These are phyloP conservation scores for Bibio marci DNA, from an alignment of 2,888 invertebrate genomes.

Conservation along the genomic window DNA sequence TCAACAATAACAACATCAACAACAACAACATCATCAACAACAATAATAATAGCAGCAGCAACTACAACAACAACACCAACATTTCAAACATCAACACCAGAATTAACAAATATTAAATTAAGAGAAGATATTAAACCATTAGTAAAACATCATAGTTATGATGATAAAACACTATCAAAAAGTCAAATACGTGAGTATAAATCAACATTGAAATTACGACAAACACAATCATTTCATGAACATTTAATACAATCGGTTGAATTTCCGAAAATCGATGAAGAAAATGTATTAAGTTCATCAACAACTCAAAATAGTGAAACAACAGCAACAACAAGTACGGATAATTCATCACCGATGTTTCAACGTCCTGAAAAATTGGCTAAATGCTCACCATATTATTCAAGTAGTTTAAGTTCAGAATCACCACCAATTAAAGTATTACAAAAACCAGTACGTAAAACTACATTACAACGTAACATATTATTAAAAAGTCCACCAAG, in stretches of 20 bases:
- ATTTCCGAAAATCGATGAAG: conserved; percentile 37
- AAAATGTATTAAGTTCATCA: conserved; percentile 29
- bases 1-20: conserved; percentile 15
- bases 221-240: conserved; percentile 47
- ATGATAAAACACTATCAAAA: conserved; percentile 43
- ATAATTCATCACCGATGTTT: conserved; percentile 23
- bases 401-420: conserved; percentile 56
- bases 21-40: conserved; percentile 24
- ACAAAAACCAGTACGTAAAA: conserved; percentile 45
- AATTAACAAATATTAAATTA: conserved; percentile 15
- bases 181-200: conserved; percentile 47
- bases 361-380: conserved; percentile 32
- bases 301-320: conserved; percentile 36
- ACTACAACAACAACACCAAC: conserved; percentile 26
- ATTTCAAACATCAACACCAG: conserved; percentile 27
- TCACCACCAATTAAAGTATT: conserved; percentile 47
- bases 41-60: conserved; percentile 22
- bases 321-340: conserved; percentile 23
- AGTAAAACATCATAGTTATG: conserved; percentile 46
- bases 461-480: conserved; percentile 39
- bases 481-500: conserved; percentile 51
- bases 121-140: conserved; percentile 31
- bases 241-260: conserved; percentile 40
- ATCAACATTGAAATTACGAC: conserved; percentile 37
- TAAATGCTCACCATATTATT: conserved; percentile 58